Percentiles rank a stretch among this genome's conserved stretches.
Evolutionary conservation across 2,888 invertebrate genomes (phyloP).

Genomic region (Oxycera nigricornis): DNA sequence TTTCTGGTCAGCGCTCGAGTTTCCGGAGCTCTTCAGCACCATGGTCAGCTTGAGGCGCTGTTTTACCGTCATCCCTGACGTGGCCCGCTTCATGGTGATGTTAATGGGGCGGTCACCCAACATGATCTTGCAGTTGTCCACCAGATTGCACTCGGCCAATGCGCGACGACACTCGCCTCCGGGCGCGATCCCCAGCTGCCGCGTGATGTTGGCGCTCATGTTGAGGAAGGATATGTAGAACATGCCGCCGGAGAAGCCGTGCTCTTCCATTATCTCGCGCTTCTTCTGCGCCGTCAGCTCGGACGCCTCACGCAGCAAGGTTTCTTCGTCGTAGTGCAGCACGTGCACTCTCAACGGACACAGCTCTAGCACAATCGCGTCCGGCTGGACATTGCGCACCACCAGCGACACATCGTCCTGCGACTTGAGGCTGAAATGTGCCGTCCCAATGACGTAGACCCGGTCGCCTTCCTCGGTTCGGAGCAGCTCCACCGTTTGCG

Average conservation of each 20-base stretch:
- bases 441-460: conserved; percentile 91
- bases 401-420: conserved; percentile 85
- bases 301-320: conserved; percentile 81
- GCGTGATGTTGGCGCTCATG: conserved; percentile 88
- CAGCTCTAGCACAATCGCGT: conserved; percentile 88
- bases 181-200: conserved; percentile 92
- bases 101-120: conserved; percentile 91
- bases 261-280: conserved; percentile 49
- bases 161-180: conserved; percentile 94
- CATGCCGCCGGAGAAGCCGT: conserved; percentile 66
- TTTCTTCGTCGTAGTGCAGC: conserved; percentile 84
- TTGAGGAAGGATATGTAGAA: conserved; percentile 85
- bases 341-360: conserved; percentile 85
- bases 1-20: background rate
- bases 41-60: conserved; percentile 69
- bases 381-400: conserved; percentile 62
- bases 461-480: conserved; percentile 76
- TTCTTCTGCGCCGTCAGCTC: conserved; percentile 77
- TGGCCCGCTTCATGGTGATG: conserved; percentile 84
- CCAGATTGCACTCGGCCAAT: conserved; percentile 73
- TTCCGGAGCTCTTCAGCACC: conserved; percentile 3
- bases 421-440: conserved; percentile 91
- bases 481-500: conserved; percentile 75
- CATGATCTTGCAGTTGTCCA: conserved; percentile 77
- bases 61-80: conserved; percentile 81